Evolutionary conservation across 2,888 invertebrate species (phyloP).

Genomic region (Spilarctia lutea): DNA sequence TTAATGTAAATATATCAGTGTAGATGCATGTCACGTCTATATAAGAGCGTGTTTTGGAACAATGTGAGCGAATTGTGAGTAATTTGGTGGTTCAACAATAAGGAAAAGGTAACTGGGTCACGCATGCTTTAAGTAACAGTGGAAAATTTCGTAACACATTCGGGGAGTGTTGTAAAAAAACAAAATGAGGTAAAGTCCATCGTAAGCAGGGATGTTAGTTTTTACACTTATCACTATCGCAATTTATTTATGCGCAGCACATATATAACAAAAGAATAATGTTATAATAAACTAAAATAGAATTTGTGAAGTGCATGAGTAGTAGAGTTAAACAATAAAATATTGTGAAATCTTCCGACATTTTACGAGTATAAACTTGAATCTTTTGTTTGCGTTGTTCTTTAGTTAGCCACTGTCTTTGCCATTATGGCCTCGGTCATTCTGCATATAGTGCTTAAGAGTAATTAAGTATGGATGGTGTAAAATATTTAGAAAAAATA

Average conservation of each 20-base stretch:
- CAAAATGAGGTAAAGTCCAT: neutral
- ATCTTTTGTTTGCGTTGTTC: neutral
- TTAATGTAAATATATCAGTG: conserved; percentile 43
- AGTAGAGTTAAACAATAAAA: neutral
- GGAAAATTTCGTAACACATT: conserved; percentile 19
- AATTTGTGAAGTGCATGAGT: neutral
- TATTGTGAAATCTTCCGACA: neutral
- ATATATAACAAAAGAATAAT: neutral
- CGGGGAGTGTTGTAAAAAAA: neutral
- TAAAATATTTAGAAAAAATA: too few species aligned
- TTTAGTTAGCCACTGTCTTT: neutral
- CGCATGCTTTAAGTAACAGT: conserved; percentile 20
- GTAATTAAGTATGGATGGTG: neutral
- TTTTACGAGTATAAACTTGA: neutral
- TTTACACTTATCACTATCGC: neutral
- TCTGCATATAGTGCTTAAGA: neutral
- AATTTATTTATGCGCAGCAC: neutral
- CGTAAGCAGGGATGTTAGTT: neutral
- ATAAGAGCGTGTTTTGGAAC: conserved; percentile 24
- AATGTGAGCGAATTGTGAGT: conserved; percentile 37
- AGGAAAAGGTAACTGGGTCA: conserved; percentile 39
- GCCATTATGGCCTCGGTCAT: neutral
- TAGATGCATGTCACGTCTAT: conserved; percentile 29
- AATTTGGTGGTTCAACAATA: conserved; percentile 32
- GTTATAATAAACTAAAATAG: neutral